phyloP scores from a whole-genome alignment of 2,888 invertebrate species.

The Drosophila koepferae region DNA sequence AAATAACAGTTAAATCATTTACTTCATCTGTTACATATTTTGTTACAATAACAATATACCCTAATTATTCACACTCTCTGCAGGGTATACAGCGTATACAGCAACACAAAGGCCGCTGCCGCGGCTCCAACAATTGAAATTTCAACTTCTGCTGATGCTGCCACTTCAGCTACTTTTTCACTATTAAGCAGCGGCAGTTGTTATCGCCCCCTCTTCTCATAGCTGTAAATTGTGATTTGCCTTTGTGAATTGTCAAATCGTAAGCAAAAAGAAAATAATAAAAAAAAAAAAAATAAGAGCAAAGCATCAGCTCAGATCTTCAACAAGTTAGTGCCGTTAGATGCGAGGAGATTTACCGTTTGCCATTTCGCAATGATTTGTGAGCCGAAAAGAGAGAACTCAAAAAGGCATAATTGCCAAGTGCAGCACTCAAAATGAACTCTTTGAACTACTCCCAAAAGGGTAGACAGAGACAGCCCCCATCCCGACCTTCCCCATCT shows the following conservation, averaged over 20 bases:
- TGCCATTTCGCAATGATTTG: constrained; percentile 64
- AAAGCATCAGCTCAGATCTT: constrained; percentile 55
- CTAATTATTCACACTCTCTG: not conserved
- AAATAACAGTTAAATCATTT: not conserved
- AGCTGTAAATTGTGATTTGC: constrained; percentile 47
- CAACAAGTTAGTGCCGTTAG: constrained; percentile 68
- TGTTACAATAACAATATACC: not conserved
- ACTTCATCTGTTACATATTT: not conserved
- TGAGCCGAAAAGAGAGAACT: constrained; percentile 5
- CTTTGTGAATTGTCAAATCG: constrained; percentile 62
- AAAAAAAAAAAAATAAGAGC: constrained; percentile 14
- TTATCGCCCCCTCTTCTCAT: constrained; percentile 15
- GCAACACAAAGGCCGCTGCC: constrained; percentile 47
- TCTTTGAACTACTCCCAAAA: constrained; percentile 50
- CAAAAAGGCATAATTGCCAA: constrained; percentile 68
- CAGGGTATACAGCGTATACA: constrained; percentile 5
- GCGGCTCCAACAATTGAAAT: constrained; percentile 68
- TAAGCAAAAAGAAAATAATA: constrained; percentile 58
- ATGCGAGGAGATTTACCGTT: constrained; percentile 66
- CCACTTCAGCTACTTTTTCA: constrained; percentile 63
- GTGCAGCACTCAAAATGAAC: constrained; percentile 47
- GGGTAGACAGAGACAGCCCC: constrained; percentile 21
- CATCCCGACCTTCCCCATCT: not conserved
- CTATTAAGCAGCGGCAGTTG: constrained; percentile 54
- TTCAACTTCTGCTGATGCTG: constrained; percentile 62